phyloP scores from a whole-genome alignment of 2,888 invertebrate species.

The Aspidapion aeneum region DNA sequence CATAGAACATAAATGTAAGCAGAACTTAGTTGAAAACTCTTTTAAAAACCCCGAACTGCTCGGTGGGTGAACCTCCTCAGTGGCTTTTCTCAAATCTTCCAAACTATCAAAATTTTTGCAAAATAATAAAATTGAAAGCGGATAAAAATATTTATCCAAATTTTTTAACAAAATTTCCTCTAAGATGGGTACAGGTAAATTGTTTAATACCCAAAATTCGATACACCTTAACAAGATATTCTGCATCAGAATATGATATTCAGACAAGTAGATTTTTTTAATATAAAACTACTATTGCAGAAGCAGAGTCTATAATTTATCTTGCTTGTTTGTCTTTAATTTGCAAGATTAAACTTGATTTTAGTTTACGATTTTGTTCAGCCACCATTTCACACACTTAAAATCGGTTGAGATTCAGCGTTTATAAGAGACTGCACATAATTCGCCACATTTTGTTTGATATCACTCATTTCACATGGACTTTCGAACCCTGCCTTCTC shows the following conservation, averaged over 20 bases:
- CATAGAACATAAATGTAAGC: constrained; percentile 49
- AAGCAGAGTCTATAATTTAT: constrained; percentile 42
- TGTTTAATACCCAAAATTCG: constrained; percentile 47
- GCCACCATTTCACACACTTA: constrained; percentile 40
- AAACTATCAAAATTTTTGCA: constrained; percentile 47
- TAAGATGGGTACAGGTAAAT: constrained; percentile 43
- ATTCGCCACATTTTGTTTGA: constrained; percentile 43
- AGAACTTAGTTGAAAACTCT: constrained; percentile 49
- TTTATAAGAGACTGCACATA: constrained; percentile 44
- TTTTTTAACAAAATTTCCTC: constrained; percentile 46
- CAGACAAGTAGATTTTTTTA: constrained; percentile 43
- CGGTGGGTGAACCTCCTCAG: constrained; percentile 30
- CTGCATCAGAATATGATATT: constrained; percentile 49
- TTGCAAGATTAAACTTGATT: constrained; percentile 34
- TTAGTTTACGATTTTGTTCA: constrained; percentile 20
- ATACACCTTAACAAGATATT: constrained; percentile 47
- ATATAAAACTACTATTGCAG: constrained; percentile 46
- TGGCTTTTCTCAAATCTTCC: constrained; percentile 38
- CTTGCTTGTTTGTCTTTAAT: constrained; percentile 41
- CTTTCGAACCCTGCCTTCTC: constrained; percentile 48
- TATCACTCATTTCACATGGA: constrained; percentile 43
- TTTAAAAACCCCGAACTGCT: constrained; percentile 47
- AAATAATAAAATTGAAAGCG: constrained; percentile 47
- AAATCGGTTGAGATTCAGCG: constrained; percentile 38
- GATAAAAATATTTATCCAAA: constrained; percentile 50